Base-by-base conservation (phyloP, 2,888 invertebrate genomes). In the Polymixis flavicincta region DNA sequence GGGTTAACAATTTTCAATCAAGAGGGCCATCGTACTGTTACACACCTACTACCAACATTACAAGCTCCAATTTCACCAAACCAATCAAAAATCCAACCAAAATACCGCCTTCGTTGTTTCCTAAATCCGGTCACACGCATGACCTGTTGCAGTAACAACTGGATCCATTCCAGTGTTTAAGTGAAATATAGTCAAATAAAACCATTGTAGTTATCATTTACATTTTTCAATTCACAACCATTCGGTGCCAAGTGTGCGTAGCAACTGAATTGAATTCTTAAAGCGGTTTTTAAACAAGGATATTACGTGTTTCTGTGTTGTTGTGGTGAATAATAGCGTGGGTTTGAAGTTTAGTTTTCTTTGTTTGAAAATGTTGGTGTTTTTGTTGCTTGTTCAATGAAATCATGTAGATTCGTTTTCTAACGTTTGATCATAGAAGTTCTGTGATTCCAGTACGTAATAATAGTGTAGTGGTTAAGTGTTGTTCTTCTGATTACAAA, bases 191-290 rank as follows among this genome's bases (percentile, higher is more conserved):
- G 93, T 93, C 92, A 93, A 94, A 94, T 94, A 95, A 94, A 94
- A 91, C 85, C 92, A 90, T 91, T 91, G 91, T 90, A 94, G 92
- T 95, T 96, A 95, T 94, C 95, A 96, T 96, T 96, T 94, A 95
- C 93, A 96, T 96, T 96, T 96, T 96, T 96, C 96, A 96, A 96
- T 96, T 94, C 91, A 85, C 92, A 88, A 85, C 89, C 86, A 80
- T 89, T 86, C 88, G 88, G 90, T 96, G 95, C 96, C 96, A 96
- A 95, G 91, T 90, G 91, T 91, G 93, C 91, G 90, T 89, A 83
- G 84, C 66, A 82, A 83, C 78, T 74, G 77, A 78, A 85, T 86
- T 80, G 85, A 84, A 82, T 84, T 79, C 83, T 80, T 71, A 55
- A 68, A 84, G 64, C 60, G 67, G 70, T 76, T 84, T 83, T 76